phyloP scores from a whole-genome alignment of 2,113 vertebrate genomes.

The Psittacus erithacus region DNA sequence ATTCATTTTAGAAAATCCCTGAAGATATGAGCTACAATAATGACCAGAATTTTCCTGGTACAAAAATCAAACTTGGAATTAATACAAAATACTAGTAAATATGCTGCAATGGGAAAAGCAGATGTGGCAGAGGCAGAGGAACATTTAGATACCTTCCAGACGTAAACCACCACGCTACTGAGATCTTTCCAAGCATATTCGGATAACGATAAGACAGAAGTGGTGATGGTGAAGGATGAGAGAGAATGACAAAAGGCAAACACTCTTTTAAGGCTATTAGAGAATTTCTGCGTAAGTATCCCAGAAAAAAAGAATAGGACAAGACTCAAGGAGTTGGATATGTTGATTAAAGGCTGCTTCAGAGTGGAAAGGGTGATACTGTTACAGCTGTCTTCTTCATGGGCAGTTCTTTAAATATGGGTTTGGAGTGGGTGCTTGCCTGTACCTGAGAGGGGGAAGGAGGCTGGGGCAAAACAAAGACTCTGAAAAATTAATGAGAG shows the following conservation, averaged over 20 bases:
- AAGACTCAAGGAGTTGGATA: background rate
- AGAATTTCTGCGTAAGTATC: background rate
- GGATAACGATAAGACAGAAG: background rate
- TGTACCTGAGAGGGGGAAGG: background rate
- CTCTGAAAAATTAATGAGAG: background rate
- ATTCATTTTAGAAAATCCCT: background rate
- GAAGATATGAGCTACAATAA: background rate
- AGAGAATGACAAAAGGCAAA: background rate
- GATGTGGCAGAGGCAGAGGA: background rate
- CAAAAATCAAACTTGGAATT: background rate
- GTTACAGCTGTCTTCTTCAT: background rate
- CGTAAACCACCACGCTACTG: background rate
- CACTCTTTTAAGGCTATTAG: background rate
- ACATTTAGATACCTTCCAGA: background rate
- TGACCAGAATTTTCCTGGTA: background rate
- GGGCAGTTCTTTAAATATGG: background rate
- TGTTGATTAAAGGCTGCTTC: background rate
- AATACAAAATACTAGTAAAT: background rate
- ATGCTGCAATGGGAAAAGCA: background rate
- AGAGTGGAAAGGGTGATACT: background rate
- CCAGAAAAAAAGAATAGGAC: background rate
- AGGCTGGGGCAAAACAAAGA: background rate
- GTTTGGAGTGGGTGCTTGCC: accelerated
- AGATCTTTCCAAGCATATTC: background rate
- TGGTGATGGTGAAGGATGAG: background rate